Base-by-base conservation (phyloP, 1,140 invertebrate genomes). In the Helicoverpa zea region DNA sequence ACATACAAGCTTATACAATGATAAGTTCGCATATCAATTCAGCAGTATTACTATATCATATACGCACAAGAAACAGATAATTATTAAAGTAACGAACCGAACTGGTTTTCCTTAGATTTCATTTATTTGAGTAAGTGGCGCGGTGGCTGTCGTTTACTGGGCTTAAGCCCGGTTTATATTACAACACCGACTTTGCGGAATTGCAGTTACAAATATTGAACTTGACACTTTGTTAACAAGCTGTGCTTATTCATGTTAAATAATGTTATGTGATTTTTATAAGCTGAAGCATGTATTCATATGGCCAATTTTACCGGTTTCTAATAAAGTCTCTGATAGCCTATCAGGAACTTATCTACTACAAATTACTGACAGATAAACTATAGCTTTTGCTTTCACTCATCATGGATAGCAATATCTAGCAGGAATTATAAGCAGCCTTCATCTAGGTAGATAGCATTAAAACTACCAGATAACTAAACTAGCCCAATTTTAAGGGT, bases 101-200 rank as follows among this genome's bases (percentile, higher is more conserved):
- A 68, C 64, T 68, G 64, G 64, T 68, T 68, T 68, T 18, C 18
- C 43, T 68, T 49, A 68, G 30, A 49, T 68, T 68, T 68, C 43
- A 68, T 68, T 49, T 68, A 68, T 49, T 12, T 68, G 43, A 68
- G 64, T 68, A 68, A 49, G 16, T 68, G 64, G 43, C 51, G 64
- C 43, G 43, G 11, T 61, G 58, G 43, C 30, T 5, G 16, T 5
- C 43, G 64, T 68, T 68, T 49, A 68, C 64, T 49, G 64, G 10
- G 18, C n/a, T 68, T 49, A 49, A 49, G 43, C 43, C 10, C 3
- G 59, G 59, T 61, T n/a, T 64, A 64, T 64, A 35, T 64, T 64
- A 10, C 30, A 5, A 64, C 14, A 64, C 35, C 35, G 18, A 18
- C 2, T 7, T 10, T n/a, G 7, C 54, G 18, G 18, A 58, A n/a